Conservation (phyloP, 2,888 invertebrate genomes). For the Drosophila pseudotalamancana region DNA sequence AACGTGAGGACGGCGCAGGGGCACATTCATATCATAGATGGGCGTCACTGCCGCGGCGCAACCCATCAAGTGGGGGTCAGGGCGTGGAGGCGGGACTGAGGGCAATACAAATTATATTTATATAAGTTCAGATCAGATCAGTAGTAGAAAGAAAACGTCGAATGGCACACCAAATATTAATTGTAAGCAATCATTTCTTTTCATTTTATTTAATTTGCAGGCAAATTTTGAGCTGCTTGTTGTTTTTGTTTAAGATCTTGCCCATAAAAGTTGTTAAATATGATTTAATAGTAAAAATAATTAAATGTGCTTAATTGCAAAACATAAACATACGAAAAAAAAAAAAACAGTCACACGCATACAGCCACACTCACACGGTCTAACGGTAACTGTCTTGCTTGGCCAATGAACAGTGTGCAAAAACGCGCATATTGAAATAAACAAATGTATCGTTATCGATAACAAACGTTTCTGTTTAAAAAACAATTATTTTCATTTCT, state of each 20-base stretch:
- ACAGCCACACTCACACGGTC: neutral
- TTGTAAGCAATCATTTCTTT: constrained; percentile 18
- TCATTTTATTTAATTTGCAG: constrained; percentile 30
- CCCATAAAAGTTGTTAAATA: constrained; percentile 18
- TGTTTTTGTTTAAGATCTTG: constrained; percentile 1
- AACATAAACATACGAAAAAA: no score
- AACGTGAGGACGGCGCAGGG: constrained; percentile 25
- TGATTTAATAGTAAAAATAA: constrained; percentile 12
- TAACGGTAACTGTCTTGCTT: constrained; percentile 18
- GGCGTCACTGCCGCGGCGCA: constrained; percentile 28
- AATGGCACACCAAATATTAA: constrained; percentile 11
- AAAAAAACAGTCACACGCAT: neutral
- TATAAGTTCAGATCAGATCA: neutral
- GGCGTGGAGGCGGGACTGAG: constrained; percentile 21
- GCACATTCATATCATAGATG: constrained; percentile 54
- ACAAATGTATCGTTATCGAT: constrained; percentile 17
- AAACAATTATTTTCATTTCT: constrained; percentile 8
- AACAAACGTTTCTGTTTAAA: constrained; percentile 37
- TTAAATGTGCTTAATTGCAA: constrained; percentile 25
- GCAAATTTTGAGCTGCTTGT: constrained; percentile 10
- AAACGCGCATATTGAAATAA: constrained; percentile 1
- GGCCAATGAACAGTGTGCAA: constrained; percentile 7
- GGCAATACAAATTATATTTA: neutral
- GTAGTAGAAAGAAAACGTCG: neutral
- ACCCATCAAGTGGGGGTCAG: constrained; percentile 7